These are phyloP conservation scores for Riparia riparia DNA, from an alignment of 2,113 vertebrate genomes.

Conservation along the genomic window DNA sequence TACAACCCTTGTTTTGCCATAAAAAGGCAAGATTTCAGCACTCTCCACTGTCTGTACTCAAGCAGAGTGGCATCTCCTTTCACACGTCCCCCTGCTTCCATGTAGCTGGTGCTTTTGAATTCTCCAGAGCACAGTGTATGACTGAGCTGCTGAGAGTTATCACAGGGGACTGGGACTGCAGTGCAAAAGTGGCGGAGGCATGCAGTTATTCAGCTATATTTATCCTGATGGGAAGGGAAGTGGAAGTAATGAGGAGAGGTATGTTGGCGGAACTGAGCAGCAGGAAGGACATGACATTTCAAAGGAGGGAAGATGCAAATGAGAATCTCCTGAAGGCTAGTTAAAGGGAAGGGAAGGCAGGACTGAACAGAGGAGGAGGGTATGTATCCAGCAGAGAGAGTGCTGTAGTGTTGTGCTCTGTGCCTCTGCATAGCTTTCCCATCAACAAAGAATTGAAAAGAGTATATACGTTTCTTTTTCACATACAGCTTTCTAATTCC, in stretches of 20 bases:
- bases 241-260: conserved; percentile 6
- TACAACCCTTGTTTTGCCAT: background rate
- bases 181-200: background rate
- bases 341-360: background rate
- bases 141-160: background rate
- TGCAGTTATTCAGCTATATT: background rate
- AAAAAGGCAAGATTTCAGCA: background rate
- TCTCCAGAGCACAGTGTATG: background rate
- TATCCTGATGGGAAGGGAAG: background rate
- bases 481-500: background rate
- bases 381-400: background rate
- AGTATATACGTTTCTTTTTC: background rate
- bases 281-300: conserved; percentile 26
- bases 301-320: conserved; percentile 27
- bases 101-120: background rate
- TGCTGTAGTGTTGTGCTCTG: background rate
- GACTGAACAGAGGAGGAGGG: background rate
- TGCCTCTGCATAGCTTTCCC: background rate
- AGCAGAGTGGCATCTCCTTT: background rate
- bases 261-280: background rate
- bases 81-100: background rate
- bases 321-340: background rate
- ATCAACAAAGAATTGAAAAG: background rate
- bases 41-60: background rate
- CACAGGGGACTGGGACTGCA: background rate